Evolutionary conservation across 1,140 invertebrate genomes (phyloP), one percentile per base, ranked within the genome.

Genomic region (Drosophila pallidifrons): DNA sequence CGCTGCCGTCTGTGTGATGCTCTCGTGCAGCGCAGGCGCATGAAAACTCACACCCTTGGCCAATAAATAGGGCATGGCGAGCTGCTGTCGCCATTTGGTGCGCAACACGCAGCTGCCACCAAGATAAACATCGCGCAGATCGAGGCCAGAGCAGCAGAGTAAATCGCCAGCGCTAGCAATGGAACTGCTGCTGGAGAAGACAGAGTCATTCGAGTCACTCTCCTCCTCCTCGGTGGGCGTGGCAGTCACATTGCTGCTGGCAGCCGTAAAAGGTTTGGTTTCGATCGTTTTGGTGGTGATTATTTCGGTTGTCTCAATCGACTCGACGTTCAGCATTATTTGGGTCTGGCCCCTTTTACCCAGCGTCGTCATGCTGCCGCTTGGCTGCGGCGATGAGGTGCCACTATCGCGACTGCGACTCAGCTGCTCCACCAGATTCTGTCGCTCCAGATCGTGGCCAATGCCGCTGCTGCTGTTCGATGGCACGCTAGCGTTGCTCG

Each of bases 71-170:
- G 98, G 98, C 90, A 99, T 98, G 43, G 98, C 98, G 82, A 96
- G 95, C 81, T 99, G 97, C 74, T 95, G 95, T 87, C 98, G 95
- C 98, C 98, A 99, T 30, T 85, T 92, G 15, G 97, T 98, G 49
- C 98, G 99, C n/a, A 98, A 97, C 94, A 99, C 98, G 93, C 98
- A 99, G 15, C 98, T 99, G 10, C 98, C 98, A 68, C 98, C 98
- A 86, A 99, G 73, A 52, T 93, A 93, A 20, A 92, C 92, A 74
- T 93, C 92, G 0, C 88, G 82, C 41, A 92, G 57, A 52, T 93
- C 92, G 3, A 80, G 16, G 3, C 76, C 67, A 16, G 75, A 59
- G 5, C 82, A 91, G 20, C 77, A 89, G 7, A 89, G 68, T 0
- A 66, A 61, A 63, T 87, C 82, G 7, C 82, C 82, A 16, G 82